Base-by-base conservation (phyloP, 2,888 invertebrate species). In the Diarsia mendica region DNA sequence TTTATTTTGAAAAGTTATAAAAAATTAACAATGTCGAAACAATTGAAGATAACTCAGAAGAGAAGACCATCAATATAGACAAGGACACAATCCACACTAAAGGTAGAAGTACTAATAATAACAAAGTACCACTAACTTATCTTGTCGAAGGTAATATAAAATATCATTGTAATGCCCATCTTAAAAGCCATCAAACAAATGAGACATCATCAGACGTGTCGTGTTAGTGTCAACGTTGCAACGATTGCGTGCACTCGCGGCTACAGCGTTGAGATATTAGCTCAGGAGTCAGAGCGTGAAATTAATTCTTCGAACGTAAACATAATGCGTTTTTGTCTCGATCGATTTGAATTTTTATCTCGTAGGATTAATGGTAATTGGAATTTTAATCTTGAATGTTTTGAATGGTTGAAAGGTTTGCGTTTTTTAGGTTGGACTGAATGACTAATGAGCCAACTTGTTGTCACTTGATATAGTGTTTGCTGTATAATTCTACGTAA, bases 201-300 rank as follows among this genome's bases (percentile, higher is more conserved):
- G 79, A 87, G 87, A 84, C 78, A 85, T 85, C 82, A 82, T 76
- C 77, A 75, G 70, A 79, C 67, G 69, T 85, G 87, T 85, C 87
- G 78, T 85, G 86, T 87, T 80, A 85, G 85, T 87, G 85, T 86
- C 86, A 84, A 78, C 77, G 85, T 66, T 74, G 83, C 79, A 84
- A 80, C 76, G 68, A 77, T 83, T 78, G 78, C 85, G 78, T 87
- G 82, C 76, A 79, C 74, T 53, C 15, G 87, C 77, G 66, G 46
- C 76, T 78, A 61, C 49, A 77, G 67, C 72, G 65, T 68, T 84
- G 77, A 80, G 72, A 72, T 76, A 75, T 85, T 85, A 85, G 87
- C 67, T 28, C 81, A 48, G 79, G 85, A 86, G 85, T 67, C 74
- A 72, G 80, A 85, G 80, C 83, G 75, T 83, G 72, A 85, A 86